phyloP scores from a whole-genome alignment of 2,113 vertebrate genomes.

The Hypomesus transpacificus region DNA sequence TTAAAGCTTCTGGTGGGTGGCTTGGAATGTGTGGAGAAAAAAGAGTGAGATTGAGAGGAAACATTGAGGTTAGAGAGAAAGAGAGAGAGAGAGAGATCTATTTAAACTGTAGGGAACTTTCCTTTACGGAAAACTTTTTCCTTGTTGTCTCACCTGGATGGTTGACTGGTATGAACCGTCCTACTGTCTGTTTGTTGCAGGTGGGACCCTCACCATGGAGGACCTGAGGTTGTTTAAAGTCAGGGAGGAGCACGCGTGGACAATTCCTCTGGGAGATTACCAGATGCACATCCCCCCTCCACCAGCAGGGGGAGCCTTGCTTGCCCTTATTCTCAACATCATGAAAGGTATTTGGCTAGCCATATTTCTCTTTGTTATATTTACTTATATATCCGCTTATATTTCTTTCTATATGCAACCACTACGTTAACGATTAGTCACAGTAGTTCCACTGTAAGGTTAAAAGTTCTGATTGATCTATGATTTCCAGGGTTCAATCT shows the following conservation, averaged over 20 bases:
- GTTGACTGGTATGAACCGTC: background rate
- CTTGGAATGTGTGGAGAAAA: background rate
- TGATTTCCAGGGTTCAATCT: slow-evolving; percentile 73
- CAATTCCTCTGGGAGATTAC: slow-evolving; percentile 66
- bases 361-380: background rate
- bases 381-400: no score
- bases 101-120: background rate
- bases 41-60: background rate
- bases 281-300: slow-evolving; percentile 80
- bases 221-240: slow-evolving; percentile 76
- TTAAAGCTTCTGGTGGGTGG: slow-evolving; percentile 69
- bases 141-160: background rate
- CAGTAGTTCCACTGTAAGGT: no score
- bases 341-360: slow-evolving; percentile 75
- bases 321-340: slow-evolving; percentile 83
- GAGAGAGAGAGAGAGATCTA: background rate
- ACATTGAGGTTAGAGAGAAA: background rate
- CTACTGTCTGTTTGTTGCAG: slow-evolving; percentile 60
- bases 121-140: no score
- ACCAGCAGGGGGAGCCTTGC: slow-evolving; percentile 80
- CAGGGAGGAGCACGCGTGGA: slow-evolving; percentile 66
- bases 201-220: slow-evolving; percentile 69
- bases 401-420: background rate
- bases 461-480: background rate
- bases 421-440: background rate